Conservation (phyloP, 2,888 invertebrate species). For the Allolobophora icterica region DNA sequence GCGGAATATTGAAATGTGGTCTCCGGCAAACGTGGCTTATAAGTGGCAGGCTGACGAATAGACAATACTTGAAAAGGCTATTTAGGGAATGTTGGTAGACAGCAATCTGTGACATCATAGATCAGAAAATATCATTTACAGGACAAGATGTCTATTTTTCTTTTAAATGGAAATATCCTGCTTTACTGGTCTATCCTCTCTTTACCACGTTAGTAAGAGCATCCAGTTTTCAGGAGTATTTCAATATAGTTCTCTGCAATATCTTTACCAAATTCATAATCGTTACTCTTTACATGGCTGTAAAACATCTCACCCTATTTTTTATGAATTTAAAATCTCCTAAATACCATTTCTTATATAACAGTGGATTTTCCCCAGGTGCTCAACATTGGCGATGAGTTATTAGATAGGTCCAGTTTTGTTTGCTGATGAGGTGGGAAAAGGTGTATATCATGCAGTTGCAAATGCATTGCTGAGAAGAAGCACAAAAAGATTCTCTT, state of each 20-base stretch:
- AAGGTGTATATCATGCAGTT: too few relatives aligned
- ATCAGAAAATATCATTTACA: neutral
- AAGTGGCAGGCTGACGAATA: neutral
- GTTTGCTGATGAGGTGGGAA: too few relatives aligned
- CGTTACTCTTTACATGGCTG: too few relatives aligned
- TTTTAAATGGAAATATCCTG: neutral
- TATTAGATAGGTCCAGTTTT: too few relatives aligned
- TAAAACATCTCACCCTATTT: too few relatives aligned
- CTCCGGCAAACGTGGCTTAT: neutral
- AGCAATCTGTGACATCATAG: neutral
- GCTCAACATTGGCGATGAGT: too few relatives aligned
- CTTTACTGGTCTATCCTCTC: neutral
- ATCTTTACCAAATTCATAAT: neutral
- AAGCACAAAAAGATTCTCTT: too few relatives aligned
- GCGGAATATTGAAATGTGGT: neutral
- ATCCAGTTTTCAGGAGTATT: neutral
- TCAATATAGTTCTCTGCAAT: neutral
- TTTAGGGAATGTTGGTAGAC: neutral
- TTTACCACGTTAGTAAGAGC: neutral
- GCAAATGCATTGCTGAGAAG: too few relatives aligned
- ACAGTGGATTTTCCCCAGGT: too few relatives aligned
- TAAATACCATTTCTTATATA: too few relatives aligned
- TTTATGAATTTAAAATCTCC: too few relatives aligned
- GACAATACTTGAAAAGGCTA: neutral
- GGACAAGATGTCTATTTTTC: neutral